Base-by-base conservation (phyloP, 2,888 invertebrate genomes). In the Cremastinae sp. region DNA sequence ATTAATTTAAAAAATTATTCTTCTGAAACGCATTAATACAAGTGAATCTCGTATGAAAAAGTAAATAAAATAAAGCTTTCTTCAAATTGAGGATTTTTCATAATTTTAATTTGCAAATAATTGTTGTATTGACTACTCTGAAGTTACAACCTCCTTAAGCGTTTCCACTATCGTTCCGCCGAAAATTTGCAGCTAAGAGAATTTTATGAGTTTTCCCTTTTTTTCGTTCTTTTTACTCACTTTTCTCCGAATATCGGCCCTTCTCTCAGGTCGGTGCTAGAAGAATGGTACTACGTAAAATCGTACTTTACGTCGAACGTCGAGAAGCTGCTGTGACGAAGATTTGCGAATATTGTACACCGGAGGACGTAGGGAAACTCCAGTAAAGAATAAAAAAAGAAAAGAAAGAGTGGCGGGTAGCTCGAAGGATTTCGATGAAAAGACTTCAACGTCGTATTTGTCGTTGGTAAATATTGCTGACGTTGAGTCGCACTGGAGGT, bases 401-500 rank as follows among this genome's bases (percentile, higher is more conserved):
- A 49, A 51, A 76, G 43, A 53, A 62, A 59, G 54, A 62, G 71
- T 59, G 64, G n/a, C n/a, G n/a, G n/a, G n/a, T n/a, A 41, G 53
- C 56, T 75, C 68, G 58, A 49, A 45, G 68, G 68, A 73, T 74
- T 82, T 80, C 75, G 75, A 79, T 80, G 82, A 83, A 82, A 28
- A 80, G 83, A 82, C 82, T 82, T 80, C 65, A 64, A 59, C 76
- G 78, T 79, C 70, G 78, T 83, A 81, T 84, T 84, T 84, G 80
- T 65, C 74, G 76, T 49, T 74, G 75, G 81, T 79, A 84, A 83
- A 84, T 84, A 84, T 84, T 80, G 82, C 79, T 74, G 80, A 72
- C 79, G 79, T 78, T 74, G 56, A 62, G 65, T 64, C 78, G 53
- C 51, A 28, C 9, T 20, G 51, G 8, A 43, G 45, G 45, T 18